Evolutionary conservation across 2,888 invertebrate species (phyloP).

Genomic region (Megamerina dolium): DNA sequence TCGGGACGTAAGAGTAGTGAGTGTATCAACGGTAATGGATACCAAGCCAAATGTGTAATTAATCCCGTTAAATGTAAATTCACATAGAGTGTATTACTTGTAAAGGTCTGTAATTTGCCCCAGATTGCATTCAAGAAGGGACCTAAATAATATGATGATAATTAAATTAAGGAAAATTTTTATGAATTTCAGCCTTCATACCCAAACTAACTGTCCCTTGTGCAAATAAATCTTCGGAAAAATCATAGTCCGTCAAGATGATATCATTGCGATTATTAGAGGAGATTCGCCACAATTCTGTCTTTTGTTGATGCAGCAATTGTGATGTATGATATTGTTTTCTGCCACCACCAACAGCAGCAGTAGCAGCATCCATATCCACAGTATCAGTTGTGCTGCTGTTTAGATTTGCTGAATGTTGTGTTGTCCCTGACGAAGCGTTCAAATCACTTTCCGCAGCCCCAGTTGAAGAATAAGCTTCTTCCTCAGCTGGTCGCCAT

Average conservation of each 20-base stretch:
- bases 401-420: slow-evolving; percentile 40
- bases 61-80: slow-evolving; percentile 85
- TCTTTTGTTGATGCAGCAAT: slow-evolving; percentile 11
- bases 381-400: slow-evolving; percentile 15
- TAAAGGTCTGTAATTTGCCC: slow-evolving; percentile 74
- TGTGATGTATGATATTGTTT: no score
- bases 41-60: slow-evolving; percentile 76
- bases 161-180: neutral
- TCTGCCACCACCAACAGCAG: neutral
- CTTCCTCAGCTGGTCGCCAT: slow-evolving; percentile 55
- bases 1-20: slow-evolving; percentile 82
- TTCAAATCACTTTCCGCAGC: slow-evolving; percentile 5
- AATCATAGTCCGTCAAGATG: slow-evolving; percentile 45
- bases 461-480: slow-evolving; percentile 17
- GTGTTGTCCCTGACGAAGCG: slow-evolving; percentile 24
- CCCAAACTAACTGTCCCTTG: slow-evolving; percentile 50
- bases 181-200: slow-evolving; percentile 18
- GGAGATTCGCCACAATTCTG: slow-evolving; percentile 43
- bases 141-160: slow-evolving; percentile 50
- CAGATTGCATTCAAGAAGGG: slow-evolving; percentile 76
- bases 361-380: neutral
- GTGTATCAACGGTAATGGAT: slow-evolving; percentile 82
- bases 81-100: slow-evolving; percentile 75
- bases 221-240: slow-evolving; percentile 49
- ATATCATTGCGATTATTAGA: slow-evolving; percentile 38